Conservation (phyloP, 2,888 invertebrate species). For the Embidobia sp. region DNA sequence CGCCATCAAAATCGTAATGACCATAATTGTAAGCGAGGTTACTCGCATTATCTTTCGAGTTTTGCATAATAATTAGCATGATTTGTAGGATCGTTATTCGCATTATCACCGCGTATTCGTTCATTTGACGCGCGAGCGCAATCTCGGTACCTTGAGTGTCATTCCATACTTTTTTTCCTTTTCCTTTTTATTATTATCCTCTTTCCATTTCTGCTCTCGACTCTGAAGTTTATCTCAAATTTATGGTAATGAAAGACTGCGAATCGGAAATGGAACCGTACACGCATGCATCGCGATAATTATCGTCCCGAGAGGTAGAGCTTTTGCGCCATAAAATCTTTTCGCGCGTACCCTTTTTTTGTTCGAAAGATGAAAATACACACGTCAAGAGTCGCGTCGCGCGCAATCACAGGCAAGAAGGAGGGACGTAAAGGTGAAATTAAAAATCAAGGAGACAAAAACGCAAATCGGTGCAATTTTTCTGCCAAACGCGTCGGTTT, state of each 20-base stretch:
- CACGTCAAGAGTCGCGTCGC: conserved; percentile 34
- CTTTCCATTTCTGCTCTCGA: conserved; percentile 22
- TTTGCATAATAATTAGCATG: conserved; percentile 64
- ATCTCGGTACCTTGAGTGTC: conserved; percentile 51
- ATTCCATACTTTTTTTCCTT: conserved; percentile 26
- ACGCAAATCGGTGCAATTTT: conserved; percentile 25
- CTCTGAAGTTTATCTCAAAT: conserved; percentile 65
- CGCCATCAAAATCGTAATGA: conserved; percentile 51
- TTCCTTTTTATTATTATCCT: conserved; percentile 1
- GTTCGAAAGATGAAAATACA: not conserved
- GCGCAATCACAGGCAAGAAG: conserved; percentile 47
- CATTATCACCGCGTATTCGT: conserved; percentile 52
- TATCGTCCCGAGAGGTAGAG: conserved; percentile 51
- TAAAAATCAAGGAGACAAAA: conserved; percentile 42
- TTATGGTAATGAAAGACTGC: conserved; percentile 69
- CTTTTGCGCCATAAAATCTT: conserved; percentile 60
- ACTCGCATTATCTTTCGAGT: conserved; percentile 30
- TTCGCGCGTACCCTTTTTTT: not conserved
- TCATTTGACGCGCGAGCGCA: conserved; percentile 36
- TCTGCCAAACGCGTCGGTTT: too few species aligned
- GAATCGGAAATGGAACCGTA: conserved; percentile 65
- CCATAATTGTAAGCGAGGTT: conserved; percentile 45
- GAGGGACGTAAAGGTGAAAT: conserved; percentile 24
- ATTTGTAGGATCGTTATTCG: conserved; percentile 47
- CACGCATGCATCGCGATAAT: conserved; percentile 58